These are phyloP conservation scores for Luscinia megarhynchos DNA, from an alignment of 2,797 vertebrate species.

Conservation along the genomic window DNA sequence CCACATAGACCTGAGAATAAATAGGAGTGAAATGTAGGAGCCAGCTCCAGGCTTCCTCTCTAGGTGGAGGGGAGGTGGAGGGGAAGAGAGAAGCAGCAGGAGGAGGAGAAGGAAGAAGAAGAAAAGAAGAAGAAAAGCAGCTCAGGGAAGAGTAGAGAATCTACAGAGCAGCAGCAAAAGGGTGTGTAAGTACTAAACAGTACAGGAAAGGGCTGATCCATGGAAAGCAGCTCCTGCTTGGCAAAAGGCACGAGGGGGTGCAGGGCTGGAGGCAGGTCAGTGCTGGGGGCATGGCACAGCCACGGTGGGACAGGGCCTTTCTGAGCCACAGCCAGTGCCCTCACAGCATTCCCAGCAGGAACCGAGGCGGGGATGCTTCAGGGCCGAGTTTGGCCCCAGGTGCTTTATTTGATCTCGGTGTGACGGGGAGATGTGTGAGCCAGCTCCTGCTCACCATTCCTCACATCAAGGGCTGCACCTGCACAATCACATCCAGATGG, in stretches of 20 bases:
- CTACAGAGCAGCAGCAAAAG: not conserved
- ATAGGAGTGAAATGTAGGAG: not conserved
- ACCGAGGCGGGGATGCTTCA: not conserved
- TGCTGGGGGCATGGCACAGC: not conserved
- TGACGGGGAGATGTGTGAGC: not conserved
- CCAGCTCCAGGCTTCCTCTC: conserved; percentile 7
- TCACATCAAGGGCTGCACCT: not conserved
- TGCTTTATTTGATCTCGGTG: not conserved
- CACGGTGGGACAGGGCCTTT: not conserved
- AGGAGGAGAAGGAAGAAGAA: not conserved
- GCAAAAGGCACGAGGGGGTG: not conserved
- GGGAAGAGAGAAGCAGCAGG: conserved; percentile 8
- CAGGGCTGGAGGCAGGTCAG: not conserved
- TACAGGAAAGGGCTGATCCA: not conserved
- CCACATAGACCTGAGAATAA: not conserved
- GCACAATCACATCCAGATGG: not conserved
- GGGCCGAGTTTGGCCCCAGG: not conserved
- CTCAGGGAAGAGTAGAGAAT: not conserved
- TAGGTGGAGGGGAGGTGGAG: not conserved
- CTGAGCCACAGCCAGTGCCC: not conserved
- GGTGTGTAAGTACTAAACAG: not conserved
- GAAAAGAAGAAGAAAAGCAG: conserved; percentile 21
- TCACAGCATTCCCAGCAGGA: not conserved
- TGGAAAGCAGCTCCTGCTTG: not conserved
- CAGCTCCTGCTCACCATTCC: not conserved